phyloP scores from a whole-genome alignment of 64 coral and sea anemone species.

The Stichodactyla helianthus region DNA sequence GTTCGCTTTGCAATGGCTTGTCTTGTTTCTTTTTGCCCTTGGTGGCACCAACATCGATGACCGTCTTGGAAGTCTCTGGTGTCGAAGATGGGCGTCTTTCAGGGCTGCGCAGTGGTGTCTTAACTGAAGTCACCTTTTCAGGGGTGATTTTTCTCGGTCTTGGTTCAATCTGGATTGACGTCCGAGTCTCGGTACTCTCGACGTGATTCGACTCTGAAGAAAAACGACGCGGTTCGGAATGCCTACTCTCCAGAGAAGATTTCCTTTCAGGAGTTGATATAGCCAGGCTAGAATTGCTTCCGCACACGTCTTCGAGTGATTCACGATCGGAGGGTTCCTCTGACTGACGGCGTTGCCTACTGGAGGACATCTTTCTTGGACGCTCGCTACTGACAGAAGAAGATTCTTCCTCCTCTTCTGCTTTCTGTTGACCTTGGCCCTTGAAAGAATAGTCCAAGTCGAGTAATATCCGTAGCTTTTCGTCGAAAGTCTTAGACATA shows the following conservation, averaged over 20 bases:
- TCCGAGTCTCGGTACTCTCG: background rate
- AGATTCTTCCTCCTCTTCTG: conserved; percentile 25
- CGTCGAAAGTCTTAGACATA: conserved; percentile 95
- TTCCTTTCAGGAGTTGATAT: conserved; percentile 11
- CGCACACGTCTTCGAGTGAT: background rate
- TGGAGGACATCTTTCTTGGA: conserved; percentile 9
- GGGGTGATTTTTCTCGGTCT: background rate
- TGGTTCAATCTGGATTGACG: conserved; percentile 8
- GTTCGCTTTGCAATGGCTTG: conserved; percentile 4
- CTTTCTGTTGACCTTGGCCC: background rate
- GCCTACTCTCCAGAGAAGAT: background rate
- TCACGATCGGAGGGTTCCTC: conserved; percentile 30
- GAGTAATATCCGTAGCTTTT: conserved; percentile 80
- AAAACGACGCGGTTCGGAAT: background rate
- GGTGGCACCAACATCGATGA: background rate
- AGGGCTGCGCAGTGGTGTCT: background rate
- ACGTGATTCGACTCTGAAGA: background rate
- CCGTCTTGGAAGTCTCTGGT: conserved; percentile 5
- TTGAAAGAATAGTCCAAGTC: conserved; percentile 48
- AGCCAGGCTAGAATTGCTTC: background rate
- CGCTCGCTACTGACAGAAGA: conserved; percentile 15
- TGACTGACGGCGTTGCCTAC: conserved; percentile 20
- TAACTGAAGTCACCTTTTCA: background rate
- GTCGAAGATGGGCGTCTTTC: conserved; percentile 19
- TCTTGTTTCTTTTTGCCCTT: background rate